These are phyloP conservation scores for Erpetoichthys calabaricus DNA, from an alignment of 2,797 vertebrate species.

Conservation along the genomic window DNA sequence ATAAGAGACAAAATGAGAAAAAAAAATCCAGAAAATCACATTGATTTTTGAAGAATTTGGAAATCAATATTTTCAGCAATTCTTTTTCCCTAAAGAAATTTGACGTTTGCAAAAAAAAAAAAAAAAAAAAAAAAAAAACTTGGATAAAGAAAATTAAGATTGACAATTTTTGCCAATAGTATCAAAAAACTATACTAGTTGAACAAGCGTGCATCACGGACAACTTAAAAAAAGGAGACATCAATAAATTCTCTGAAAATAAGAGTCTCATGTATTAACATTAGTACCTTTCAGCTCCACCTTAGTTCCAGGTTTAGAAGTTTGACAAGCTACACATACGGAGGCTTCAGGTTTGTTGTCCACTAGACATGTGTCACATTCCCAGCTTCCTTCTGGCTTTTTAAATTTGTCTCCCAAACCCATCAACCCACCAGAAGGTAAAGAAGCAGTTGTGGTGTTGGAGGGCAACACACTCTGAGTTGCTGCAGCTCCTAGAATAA, in stretches of 20 bases:
- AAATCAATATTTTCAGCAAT: no score
- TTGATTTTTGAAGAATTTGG: no score
- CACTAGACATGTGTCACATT: constrained; percentile 68
- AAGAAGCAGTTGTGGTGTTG: constrained; percentile 27
- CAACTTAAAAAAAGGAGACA: neutral
- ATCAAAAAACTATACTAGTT: no score
- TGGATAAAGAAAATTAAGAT: neutral
- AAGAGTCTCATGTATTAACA: neutral
- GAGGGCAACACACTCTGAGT: constrained; percentile 31
- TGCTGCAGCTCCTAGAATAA: constrained; percentile 29
- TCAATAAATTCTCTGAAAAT: neutral
- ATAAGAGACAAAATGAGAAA: no score
- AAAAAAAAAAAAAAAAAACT: neutral
- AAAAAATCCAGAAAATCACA: no score
- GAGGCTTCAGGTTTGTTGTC: constrained; percentile 62
- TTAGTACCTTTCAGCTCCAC: constrained; percentile 67
- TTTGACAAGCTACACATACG: constrained; percentile 65
- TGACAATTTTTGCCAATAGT: no score
- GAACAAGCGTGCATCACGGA: no score
- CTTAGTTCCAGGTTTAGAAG: constrained; percentile 62
- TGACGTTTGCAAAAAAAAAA: neutral
- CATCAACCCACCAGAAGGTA: constrained; percentile 40
- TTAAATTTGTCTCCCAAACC: constrained; percentile 78
- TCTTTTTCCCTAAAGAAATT: no score
- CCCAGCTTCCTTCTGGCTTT: constrained; percentile 78